Evolutionary conservation across 92 coral and sea anemone genomes (phyloP).

Genomic region (Zoanthus sansibaricus): DNA sequence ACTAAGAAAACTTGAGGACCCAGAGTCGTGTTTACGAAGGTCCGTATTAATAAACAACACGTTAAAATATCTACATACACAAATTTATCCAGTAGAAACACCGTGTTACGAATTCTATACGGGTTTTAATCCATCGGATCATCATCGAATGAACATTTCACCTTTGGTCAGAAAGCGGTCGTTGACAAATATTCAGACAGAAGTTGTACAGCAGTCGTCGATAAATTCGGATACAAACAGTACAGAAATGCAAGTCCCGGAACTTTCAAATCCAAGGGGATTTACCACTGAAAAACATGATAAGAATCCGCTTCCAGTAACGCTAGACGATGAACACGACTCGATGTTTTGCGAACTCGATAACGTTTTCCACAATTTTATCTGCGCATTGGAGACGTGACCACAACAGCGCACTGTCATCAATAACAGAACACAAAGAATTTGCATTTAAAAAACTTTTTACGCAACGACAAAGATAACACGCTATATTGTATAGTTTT

Average conservation of each 20-base stretch:
- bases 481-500: conserved; percentile 1
- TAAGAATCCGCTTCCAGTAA: conserved; percentile 24
- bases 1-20: conserved; percentile 91
- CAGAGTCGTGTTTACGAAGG: conserved; percentile 90
- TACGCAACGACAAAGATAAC: not conserved
- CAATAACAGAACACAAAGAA: not conserved
- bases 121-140: conserved; percentile 17
- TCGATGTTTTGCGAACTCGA: conserved; percentile 88
- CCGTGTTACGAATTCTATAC: conserved; percentile 66
- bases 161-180: conserved; percentile 45
- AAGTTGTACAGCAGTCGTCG: conserved; percentile 20
- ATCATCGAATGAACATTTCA: conserved; percentile 16
- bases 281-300: conserved; percentile 34
- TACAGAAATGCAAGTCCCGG: conserved; percentile 36
- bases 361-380: conserved; percentile 90
- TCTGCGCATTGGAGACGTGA: conserved; percentile 94
- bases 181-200: conserved; percentile 23
- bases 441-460: not conserved
- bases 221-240: conserved; percentile 16
- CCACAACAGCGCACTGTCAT: not conserved
- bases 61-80: conserved; percentile 83
- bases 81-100: conserved; percentile 81
- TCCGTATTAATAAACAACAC: conserved; percentile 97
- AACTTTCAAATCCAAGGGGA: conserved; percentile 33
- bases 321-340: conserved; percentile 45